Evolutionary conservation across 2,888 invertebrate species (phyloP).

Genomic region (Spicauda simplicius): DNA sequence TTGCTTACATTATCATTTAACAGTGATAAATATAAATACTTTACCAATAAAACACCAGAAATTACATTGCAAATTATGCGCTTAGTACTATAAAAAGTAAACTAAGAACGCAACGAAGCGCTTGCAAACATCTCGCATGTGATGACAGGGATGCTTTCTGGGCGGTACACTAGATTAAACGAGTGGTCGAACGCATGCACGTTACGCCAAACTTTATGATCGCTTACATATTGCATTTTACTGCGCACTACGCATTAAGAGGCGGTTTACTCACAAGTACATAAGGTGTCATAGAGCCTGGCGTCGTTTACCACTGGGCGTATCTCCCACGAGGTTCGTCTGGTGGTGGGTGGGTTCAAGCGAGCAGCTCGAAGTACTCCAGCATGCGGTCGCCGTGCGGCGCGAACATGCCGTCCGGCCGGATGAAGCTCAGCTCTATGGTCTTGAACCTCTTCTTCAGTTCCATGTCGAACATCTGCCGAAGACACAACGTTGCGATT

Average conservation of each 20-base stretch:
- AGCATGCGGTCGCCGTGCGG: constrained; percentile 87
- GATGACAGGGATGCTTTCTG: neutral
- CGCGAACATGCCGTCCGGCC: constrained; percentile 86
- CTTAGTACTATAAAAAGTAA: neutral
- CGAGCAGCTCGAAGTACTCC: constrained; percentile 87
- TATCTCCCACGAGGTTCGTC: neutral
- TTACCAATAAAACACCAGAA: neutral
- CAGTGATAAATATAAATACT: neutral
- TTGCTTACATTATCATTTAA: neutral
- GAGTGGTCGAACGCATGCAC: neutral
- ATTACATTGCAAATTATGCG: neutral
- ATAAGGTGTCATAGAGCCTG: neutral
- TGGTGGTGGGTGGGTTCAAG: constrained; percentile 50
- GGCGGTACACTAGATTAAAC: neutral
- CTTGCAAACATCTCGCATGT: neutral
- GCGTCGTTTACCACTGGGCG: neutral
- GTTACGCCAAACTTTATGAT: neutral
- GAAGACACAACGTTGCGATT: neutral
- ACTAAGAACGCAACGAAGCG: neutral
- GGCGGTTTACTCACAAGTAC: no score
- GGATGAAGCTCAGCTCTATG: constrained; percentile 90
- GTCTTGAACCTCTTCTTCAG: constrained; percentile 90
- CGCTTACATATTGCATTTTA: neutral
- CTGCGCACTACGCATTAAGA: neutral
- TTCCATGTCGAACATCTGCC: constrained; percentile 91